Percentiles rank a stretch among this genome's conserved stretches.
Evolutionary conservation across 2,113 vertebrate species (phyloP).

Genomic region (Acanthochromis polyacanthus): DNA sequence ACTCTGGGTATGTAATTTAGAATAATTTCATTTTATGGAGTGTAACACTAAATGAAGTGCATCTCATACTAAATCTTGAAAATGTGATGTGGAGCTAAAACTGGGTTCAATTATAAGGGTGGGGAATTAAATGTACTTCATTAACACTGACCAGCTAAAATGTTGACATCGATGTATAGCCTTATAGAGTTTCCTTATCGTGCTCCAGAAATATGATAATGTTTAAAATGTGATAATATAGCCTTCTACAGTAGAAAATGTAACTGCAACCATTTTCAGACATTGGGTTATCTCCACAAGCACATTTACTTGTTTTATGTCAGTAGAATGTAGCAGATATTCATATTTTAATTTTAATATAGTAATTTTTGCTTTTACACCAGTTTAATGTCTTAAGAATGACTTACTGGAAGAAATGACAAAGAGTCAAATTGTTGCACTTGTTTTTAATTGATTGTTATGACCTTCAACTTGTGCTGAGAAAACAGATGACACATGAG

Average conservation of each 20-base stretch:
- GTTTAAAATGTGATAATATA: not conserved
- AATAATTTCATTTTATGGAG: conserved; percentile 3
- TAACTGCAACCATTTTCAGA: not conserved
- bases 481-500: not conserved
- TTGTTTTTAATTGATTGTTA: not conserved
- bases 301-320: no score
- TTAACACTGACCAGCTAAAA: conserved; percentile 3
- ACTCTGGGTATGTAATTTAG: not conserved
- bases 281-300: not conserved
- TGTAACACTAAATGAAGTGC: conserved; percentile 42
- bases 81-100: not conserved
- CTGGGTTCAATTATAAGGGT: not conserved
- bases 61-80: not conserved
- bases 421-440: conserved; percentile 30
- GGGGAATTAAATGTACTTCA: not conserved
- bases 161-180: not conserved
- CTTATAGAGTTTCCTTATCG: not conserved
- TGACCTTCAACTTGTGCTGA: not conserved
- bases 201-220: not conserved
- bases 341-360: no score
- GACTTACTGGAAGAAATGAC: not conserved
- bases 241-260: not conserved
- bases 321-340: no score
- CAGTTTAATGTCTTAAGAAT: not conserved
- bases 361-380: no score